Evolutionary conservation across 92 coral and sea anemone species (phyloP), one percentile per base, ranked within the genome.

Genomic region (Epizoanthus scotinus): DNA sequence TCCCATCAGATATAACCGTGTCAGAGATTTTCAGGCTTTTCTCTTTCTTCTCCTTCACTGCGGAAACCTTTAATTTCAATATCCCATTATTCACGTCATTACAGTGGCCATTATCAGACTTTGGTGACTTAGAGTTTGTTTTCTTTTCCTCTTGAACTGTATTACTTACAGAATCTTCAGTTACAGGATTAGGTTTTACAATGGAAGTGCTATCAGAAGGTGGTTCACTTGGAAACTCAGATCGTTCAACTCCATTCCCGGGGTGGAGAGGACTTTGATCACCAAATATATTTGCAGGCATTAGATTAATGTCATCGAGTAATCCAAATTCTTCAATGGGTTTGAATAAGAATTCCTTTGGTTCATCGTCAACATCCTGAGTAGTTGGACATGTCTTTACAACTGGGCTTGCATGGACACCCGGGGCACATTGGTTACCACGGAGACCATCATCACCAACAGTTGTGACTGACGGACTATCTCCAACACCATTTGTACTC

Each of bases 401-500:
- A 40, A 61, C 67, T 27, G 85, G 85, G 61, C 77, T 88, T 63
- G 89, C 68, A 67, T 83, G 85, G 13, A 90, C 86, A 40, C 92
- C 92, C 36, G 97, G 97, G 6, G 97, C 97, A 31, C 75, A 84
- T 65, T 85, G 94, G 78, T 93, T 81, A 1, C 97, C 97, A 22
- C 97, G 97, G 42, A 93, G 84, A 42, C 95, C 95, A 50, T 89
- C 87, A 50, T 84, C 94, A 2, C 97, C 97, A 28, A 86, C 91
- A 14, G 79, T 58, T 29, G 78, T 86, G 19, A 81, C 69, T 18
- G 86, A 79, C 6, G 90, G 78, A 6, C 90, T 81, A 40, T 89
- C 83, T 2, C 73, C 84, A n/a, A 31, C 86, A 25, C 79, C 77
- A 67, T 44, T 75, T 50, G 89, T 67, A 17, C 71, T 79, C 0